A percentile compares a stretch with the other conserved stretches of the same genome.
These are phyloP conservation scores for Caracal caracal DNA, from an alignment of 2,113 vertebrate species.

Conservation along the genomic window DNA sequence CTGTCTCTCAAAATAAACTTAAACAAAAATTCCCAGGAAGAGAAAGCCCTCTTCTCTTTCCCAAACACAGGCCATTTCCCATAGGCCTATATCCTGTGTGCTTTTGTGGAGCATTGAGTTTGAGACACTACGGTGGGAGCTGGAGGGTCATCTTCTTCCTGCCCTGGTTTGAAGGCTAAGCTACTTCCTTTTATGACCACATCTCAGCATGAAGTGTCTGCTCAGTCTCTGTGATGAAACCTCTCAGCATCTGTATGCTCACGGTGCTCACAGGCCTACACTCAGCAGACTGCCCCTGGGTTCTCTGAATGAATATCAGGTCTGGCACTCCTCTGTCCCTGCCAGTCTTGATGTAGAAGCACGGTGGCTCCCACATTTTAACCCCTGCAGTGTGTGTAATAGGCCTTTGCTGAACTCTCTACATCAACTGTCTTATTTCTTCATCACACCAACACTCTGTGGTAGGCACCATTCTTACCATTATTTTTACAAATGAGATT, in stretches of 20 bases:
- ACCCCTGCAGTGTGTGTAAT: fast-evolving
- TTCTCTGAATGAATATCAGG: not conserved
- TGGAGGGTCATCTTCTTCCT: not conserved
- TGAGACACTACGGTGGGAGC: not conserved
- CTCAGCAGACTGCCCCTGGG: not conserved
- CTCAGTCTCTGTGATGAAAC: not conserved
- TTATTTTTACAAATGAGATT: not conserved
- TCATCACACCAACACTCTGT: not conserved
- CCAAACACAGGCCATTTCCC: not conserved
- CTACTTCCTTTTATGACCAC: not conserved
- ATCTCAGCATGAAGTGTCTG: not conserved
- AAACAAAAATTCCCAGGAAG: not conserved
- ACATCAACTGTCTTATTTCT: not conserved
- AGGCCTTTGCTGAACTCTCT: not conserved
- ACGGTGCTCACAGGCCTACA: fast-evolving
- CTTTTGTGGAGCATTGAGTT: not conserved
- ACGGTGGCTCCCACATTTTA: fast-evolving
- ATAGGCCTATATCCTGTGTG: not conserved
- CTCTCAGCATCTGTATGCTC: too few species aligned
- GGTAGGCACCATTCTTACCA: fast-evolving
- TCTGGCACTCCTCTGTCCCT: fast-evolving
- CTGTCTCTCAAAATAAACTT: too few species aligned
- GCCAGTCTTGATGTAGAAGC: fast-evolving
- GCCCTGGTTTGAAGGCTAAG: not conserved
- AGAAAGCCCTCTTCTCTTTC: not conserved